phyloP scores from a whole-genome alignment of 1,140 invertebrate species.

The Rhyacophila brunnea region DNA sequence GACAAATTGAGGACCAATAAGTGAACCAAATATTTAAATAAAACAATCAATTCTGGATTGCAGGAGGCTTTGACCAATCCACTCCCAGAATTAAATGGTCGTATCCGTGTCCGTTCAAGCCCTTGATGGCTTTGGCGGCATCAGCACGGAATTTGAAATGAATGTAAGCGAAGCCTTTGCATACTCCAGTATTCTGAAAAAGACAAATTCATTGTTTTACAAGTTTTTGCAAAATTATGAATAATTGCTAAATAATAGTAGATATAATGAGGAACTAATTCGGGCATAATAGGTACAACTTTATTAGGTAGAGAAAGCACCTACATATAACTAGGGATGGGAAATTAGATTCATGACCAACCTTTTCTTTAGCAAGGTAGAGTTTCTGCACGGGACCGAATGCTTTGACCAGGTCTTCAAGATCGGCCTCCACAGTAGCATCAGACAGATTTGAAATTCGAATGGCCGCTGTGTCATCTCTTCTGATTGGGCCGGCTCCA shows the following conservation, averaged over 20 bases:
- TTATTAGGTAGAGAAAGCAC: background rate
- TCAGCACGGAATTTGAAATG: conserved; percentile 89
- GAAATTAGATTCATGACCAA: conserved; percentile 20
- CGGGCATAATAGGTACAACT: background rate
- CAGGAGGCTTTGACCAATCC: conserved; percentile 94
- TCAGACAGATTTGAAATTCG: conserved; percentile 97
- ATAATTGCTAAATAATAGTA: background rate
- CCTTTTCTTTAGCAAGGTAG: conserved; percentile 54
- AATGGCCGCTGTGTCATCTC: conserved; percentile 85
- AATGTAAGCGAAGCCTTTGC: conserved; percentile 95
- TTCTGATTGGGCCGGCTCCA: conserved; percentile 57
- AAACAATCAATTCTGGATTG: conserved; percentile 44
- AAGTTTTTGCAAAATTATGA: too few relatives aligned
- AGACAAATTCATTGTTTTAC: too few relatives aligned
- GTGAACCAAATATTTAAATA: too few relatives aligned
- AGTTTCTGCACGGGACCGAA: conserved; percentile 76
- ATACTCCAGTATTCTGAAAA: conserved; percentile 70
- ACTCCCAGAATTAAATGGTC: conserved; percentile 98
- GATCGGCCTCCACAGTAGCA: conserved; percentile 90
- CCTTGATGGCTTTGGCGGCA: conserved; percentile 87
- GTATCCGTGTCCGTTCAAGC: conserved; percentile 93
- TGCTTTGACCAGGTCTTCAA: conserved; percentile 92
- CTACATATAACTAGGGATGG: background rate
- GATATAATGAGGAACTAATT: background rate
- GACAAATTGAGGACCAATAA: too few relatives aligned